Conservation (phyloP, 2,888 invertebrate genomes). For the Apotomis turbidana region DNA sequence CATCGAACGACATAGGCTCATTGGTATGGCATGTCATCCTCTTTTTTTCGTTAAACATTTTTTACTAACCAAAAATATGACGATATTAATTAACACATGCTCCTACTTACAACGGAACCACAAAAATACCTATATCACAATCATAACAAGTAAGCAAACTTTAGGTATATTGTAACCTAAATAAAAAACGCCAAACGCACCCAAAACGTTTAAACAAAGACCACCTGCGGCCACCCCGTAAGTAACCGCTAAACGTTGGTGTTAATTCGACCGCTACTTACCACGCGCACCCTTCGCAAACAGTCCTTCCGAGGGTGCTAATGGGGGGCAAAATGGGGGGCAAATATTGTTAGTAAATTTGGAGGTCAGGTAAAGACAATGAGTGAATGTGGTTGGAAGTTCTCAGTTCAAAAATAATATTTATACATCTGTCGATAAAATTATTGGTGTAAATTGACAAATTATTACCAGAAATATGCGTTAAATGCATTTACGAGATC, state of each 20-base stretch:
- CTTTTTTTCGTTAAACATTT: no score
- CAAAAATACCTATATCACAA: background rate
- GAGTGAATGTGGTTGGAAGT: slow-evolving; percentile 1
- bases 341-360: slow-evolving; percentile 41
- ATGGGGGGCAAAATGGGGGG: slow-evolving; percentile 39
- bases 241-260: slow-evolving; percentile 73
- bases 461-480: no score
- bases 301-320: slow-evolving; percentile 39
- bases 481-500: no score
- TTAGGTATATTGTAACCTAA: slow-evolving; percentile 19
- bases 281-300: slow-evolving; percentile 44
- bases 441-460: no score
- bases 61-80: no score
- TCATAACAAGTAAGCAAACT: slow-evolving; percentile 3
- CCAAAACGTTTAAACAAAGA: slow-evolving; percentile 71
- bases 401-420: background rate
- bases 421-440: no score
- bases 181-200: slow-evolving; percentile 23
- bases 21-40: no score
- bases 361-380: slow-evolving; percentile 20
- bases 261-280: slow-evolving; percentile 68
- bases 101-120: no score
- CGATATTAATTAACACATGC: no score
- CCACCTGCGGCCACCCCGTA: slow-evolving; percentile 76
- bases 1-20: no score